Conservation (phyloP, 2,113 vertebrate genomes). For the Sturnus vulgaris region DNA sequence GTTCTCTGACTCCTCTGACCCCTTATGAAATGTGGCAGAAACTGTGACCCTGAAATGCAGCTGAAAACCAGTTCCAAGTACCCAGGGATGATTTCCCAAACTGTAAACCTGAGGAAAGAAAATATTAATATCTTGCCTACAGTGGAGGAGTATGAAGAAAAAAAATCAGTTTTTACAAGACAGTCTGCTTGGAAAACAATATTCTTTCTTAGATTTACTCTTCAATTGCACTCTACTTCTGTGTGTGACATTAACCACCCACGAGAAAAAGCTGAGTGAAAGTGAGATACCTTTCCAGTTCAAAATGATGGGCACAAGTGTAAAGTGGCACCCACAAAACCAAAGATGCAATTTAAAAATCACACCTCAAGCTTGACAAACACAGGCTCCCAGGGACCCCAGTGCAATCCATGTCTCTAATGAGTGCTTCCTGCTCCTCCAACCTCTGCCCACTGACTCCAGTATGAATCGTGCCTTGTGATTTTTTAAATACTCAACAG, state of each 20-base stretch:
- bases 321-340: not conserved
- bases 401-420: not conserved
- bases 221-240: not conserved
- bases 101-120: not conserved
- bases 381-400: not conserved
- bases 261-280: not conserved
- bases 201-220: not conserved
- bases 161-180: not conserved
- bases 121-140: not conserved
- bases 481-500: conserved; percentile 16
- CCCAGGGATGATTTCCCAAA: not conserved
- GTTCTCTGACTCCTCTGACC: not conserved
- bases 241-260: not conserved
- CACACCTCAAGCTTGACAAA: not conserved
- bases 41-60: not conserved
- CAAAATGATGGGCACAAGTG: not conserved
- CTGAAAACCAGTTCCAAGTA: not conserved
- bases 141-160: not conserved
- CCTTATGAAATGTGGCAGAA: not conserved
- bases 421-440: not conserved
- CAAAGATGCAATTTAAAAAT: conserved; percentile 5
- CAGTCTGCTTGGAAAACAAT: not conserved
- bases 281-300: not conserved
- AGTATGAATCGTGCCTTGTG: not conserved
- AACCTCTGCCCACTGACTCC: not conserved